phyloP scores from a whole-genome alignment of 2,113 vertebrate species.

The Crotophaga sulcirostris region DNA sequence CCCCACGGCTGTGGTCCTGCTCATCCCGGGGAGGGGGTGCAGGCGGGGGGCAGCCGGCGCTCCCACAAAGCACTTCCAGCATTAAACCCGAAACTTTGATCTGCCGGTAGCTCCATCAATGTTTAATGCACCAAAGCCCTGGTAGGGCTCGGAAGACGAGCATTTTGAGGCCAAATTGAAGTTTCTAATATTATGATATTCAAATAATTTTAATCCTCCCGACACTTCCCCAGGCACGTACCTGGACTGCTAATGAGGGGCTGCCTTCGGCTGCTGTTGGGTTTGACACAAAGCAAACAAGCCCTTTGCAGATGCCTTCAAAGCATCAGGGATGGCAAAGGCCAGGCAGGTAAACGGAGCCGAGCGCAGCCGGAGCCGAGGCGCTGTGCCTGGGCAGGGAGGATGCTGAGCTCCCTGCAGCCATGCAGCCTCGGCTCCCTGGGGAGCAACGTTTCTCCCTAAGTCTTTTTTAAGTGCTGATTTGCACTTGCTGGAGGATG shows the following conservation, averaged over 20 bases:
- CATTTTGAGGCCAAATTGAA: conserved; percentile 65
- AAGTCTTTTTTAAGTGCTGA: not conserved
- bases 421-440: accelerated
- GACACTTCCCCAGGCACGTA: conserved; percentile 23
- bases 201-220: conserved; percentile 39
- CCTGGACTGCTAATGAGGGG: conserved; percentile 66
- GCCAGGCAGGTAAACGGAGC: conserved; percentile 44
- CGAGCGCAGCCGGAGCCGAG: not conserved
- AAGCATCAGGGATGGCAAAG: not conserved
- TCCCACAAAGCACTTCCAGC: not conserved
- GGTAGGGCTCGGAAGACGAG: conserved; percentile 50
- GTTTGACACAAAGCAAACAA: conserved; percentile 64
- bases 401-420: accelerated
- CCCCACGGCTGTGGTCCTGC: not conserved
- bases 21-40: not conserved
- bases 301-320: conserved; percentile 44
- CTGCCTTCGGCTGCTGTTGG: conserved; percentile 13
- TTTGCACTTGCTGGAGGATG: not conserved
- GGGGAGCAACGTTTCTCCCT: not conserved
- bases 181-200: conserved; percentile 64
- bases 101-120: conserved; percentile 63
- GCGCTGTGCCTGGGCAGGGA: accelerated
- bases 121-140: conserved; percentile 74
- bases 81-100: conserved; percentile 68
- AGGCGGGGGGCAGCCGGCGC: accelerated